These are phyloP conservation scores for Hycleus cichorii DNA, from an alignment of 1,140 invertebrate species.

Conservation along the genomic window DNA sequence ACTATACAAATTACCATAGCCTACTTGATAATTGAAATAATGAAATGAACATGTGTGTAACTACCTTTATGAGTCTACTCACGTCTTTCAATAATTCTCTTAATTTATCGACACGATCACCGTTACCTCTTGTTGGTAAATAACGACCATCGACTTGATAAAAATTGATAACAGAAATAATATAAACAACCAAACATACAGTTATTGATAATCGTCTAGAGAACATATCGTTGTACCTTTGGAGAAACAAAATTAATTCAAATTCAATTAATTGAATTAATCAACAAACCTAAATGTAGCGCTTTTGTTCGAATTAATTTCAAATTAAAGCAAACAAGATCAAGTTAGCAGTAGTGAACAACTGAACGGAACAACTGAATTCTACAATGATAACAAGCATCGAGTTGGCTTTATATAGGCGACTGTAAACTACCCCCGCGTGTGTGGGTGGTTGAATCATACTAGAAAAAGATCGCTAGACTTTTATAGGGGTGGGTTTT, in stretches of 20 bases:
- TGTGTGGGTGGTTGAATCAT: not conserved
- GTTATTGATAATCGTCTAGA: slow-evolving; percentile 3
- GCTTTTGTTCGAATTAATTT: too few relatives aligned
- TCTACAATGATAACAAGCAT: not conserved
- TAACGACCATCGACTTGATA: slow-evolving; percentile 42
- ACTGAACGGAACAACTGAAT: slow-evolving; percentile 5
- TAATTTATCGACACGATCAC: slow-evolving; percentile 49
- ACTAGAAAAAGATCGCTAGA: not conserved
- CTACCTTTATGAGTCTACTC: slow-evolving; percentile 31
- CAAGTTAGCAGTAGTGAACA: too few relatives aligned
- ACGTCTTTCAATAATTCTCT: slow-evolving; percentile 51
- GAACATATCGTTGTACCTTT: slow-evolving; percentile 5
- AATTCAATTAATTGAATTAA: not conserved
- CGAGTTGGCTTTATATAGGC: not conserved
- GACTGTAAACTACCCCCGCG: not conserved
- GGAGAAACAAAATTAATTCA: not conserved
- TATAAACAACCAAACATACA: slow-evolving; percentile 1
- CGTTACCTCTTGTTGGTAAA: slow-evolving; percentile 48
- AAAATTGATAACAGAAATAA: not conserved
- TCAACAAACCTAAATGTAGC: not conserved
- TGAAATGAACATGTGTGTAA: too few relatives aligned
- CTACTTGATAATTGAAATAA: too few relatives aligned
- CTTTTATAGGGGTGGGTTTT: not conserved
- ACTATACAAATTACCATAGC: too few relatives aligned
- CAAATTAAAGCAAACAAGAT: too few relatives aligned